Base-by-base conservation (phyloP, 1,140 invertebrate genomes). In the Drosophila nigrodunni region DNA sequence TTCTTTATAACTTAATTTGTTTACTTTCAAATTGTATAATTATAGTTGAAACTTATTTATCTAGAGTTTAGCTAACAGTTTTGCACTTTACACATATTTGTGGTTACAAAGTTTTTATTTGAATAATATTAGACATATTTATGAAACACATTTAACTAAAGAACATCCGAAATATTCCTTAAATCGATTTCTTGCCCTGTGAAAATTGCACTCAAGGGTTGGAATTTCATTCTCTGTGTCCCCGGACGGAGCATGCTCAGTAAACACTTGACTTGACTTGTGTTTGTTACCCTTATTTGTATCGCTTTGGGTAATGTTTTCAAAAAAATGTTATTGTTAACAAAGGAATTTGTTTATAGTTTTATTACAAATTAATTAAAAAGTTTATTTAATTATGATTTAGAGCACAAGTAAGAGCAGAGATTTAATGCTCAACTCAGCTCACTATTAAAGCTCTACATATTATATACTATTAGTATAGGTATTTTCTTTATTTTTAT, bases 121-220 rank as follows among this genome's bases (percentile, higher is more conserved):
- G 25, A 30, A 30, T 30, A 7, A 15, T 61, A 64, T 64, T 65
- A 35, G 35, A 58, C 44, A 72, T 65, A 47, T 18, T 41, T 47
- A 43, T 57, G 10, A 65, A 65, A 37, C 61, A 72, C 61, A 50
- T 57, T 72, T 65, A 39, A 72, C 52, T 52, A 35, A 37, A 72
- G 54, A 49, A 55, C 59, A 47, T 55, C 49, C 11, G 59, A 55
- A 72, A 65, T 72, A 72, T 65, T 65, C 41, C 44, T 64, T 43
- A 58, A 65, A 72, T 72, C 69, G 61, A 72, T 72, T 65, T 72
- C 62, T 54, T 64, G 7, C 43, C 52, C 43, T 44, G 60, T 35
- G 50, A 39, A 62, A 58, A 47, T 39, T 64, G 13, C 41, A 25
- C 11, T 18, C 61, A 66, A 69, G 59, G 59, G 59, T 61, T 46